Percentiles rank a stretch among this genome's conserved stretches.
These are phyloP conservation scores for Acrobasis consociella DNA, from an alignment of 2,888 invertebrate genomes.

Conservation along the genomic window DNA sequence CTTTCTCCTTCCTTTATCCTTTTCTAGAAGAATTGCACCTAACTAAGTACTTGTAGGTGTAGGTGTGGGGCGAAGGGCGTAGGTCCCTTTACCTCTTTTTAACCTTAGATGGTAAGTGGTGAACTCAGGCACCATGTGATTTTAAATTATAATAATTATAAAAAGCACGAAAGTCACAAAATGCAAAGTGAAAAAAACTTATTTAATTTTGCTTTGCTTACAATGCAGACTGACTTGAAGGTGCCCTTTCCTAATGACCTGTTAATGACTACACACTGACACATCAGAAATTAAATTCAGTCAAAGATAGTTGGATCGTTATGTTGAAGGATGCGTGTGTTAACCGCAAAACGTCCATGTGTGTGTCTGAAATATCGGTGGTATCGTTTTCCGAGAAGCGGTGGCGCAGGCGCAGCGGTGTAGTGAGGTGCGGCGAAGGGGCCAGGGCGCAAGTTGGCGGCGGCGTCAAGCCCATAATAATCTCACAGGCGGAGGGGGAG, in stretches of 20 bases:
- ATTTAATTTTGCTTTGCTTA: not conserved
- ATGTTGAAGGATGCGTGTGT: constrained; percentile 29
- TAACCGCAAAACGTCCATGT: constrained; percentile 32
- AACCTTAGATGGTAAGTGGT: no score
- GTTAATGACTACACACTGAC: not conserved
- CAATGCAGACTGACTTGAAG: not conserved
- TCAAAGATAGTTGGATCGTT: constrained; percentile 42
- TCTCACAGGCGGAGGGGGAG: constrained; percentile 38
- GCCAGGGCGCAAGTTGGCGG: constrained; percentile 35
- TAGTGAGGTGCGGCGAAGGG: constrained; percentile 38
- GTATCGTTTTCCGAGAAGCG: constrained; percentile 74
- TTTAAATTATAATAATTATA: no score
- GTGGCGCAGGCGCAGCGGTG: constrained; percentile 57
- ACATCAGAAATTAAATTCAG: constrained; percentile 42
- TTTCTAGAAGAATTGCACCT: no score
- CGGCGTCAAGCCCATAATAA: constrained; percentile 64
- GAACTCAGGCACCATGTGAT: no score
- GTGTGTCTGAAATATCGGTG: constrained; percentile 47
- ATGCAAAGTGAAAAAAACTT: no score
- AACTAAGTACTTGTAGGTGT: no score
- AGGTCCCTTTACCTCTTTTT: no score
- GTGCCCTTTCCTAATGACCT: constrained; percentile 6
- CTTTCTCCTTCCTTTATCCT: no score
- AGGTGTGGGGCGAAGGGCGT: no score
- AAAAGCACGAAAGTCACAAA: no score